Conservation (phyloP, 2,888 invertebrate genomes). For the Phyllotreta striolata region DNA sequence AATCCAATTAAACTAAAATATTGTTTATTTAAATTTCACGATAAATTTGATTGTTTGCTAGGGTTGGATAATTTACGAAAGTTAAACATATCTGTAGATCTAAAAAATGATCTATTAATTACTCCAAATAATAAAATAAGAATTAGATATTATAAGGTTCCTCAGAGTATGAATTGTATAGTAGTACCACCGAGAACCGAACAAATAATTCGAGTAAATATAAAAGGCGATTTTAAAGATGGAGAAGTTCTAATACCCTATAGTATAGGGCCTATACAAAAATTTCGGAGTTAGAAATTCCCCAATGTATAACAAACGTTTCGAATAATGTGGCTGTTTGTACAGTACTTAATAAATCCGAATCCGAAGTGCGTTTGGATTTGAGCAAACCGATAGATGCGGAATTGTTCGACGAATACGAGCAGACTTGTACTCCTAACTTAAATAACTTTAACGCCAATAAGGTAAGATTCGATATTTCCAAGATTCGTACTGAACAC, state of each 20-base stretch:
- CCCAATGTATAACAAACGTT: not conserved
- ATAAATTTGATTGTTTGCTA: not conserved
- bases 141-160: too few relatives aligned
- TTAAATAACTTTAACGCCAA: too few relatives aligned
- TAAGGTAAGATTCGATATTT: too few relatives aligned
- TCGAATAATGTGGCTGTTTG: not conserved
- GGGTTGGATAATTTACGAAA: constrained; percentile 1
- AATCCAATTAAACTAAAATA: constrained; percentile 2
- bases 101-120: constrained; percentile 1
- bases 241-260: not conserved
- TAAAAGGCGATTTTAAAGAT: not conserved
- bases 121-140: not conserved
- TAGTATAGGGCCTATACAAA: too few relatives aligned
- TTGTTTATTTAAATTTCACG: constrained; percentile 7
- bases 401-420: too few relatives aligned
- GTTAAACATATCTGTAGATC: not conserved
- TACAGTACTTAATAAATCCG: not conserved
- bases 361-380: not conserved
- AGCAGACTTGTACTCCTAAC: too few relatives aligned
- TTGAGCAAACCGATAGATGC: not conserved
- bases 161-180: not conserved
- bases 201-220: not conserved
- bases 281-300: not conserved
- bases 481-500: not conserved
- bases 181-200: not conserved